A percentile compares a stretch with the other conserved stretches of the same genome.
phyloP scores from a whole-genome alignment of 1,140 invertebrate species.

The Planococcus citri region DNA sequence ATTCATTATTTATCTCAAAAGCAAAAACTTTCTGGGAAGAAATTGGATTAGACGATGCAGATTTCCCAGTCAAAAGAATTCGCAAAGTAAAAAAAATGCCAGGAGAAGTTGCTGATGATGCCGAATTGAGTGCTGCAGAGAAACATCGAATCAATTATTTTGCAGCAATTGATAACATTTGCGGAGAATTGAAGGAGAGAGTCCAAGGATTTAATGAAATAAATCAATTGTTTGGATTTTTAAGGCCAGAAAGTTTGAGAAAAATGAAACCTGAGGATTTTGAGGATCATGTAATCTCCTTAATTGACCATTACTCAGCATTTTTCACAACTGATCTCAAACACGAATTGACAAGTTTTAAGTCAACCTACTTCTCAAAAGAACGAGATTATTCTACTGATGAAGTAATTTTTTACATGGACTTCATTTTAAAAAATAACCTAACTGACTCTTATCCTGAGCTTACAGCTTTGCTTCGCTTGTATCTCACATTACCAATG shows the following conservation, averaged over 20 bases:
- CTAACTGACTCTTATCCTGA: neutral
- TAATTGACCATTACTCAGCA: constrained; percentile 4
- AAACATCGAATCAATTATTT: constrained; percentile 17
- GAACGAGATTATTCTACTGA: neutral
- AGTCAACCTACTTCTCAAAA: neutral
- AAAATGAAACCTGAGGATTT: neutral
- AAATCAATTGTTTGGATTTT: constrained; percentile 3
- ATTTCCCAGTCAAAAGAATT: too few relatives aligned
- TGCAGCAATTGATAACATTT: constrained; percentile 6
- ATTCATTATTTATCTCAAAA: too few relatives aligned
- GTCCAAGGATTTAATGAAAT: constrained; percentile 6
- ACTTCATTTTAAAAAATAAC: neutral
- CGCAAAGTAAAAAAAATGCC: too few relatives aligned
- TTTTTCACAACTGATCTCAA: constrained; percentile 16
- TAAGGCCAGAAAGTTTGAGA: constrained; percentile 14
- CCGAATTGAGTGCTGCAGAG: neutral
- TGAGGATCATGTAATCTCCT: neutral
- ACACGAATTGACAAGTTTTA: constrained; percentile 12
- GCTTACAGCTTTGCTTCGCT: neutral
- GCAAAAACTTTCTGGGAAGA: too few relatives aligned
- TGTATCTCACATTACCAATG: neutral
- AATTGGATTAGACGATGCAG: too few relatives aligned
- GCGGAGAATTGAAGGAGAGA: neutral
- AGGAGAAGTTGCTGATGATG: too few relatives aligned
- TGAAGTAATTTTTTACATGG: neutral